Evolutionary conservation across 2,888 invertebrate genomes (phyloP).

Genomic region (Mesorhabditis spiculigera): DNA sequence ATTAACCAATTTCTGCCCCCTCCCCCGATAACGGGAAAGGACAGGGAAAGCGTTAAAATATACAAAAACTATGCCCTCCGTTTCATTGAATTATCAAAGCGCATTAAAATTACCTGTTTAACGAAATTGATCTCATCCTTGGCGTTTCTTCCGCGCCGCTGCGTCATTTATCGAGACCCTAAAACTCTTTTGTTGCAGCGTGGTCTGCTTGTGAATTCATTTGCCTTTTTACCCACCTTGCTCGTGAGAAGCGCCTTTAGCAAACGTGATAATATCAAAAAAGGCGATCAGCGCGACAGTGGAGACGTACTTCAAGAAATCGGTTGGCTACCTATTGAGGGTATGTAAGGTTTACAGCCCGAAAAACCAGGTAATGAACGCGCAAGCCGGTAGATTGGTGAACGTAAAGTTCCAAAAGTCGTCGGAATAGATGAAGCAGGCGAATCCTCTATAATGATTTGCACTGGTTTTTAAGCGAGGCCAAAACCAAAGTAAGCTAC

Average conservation of each 20-base stretch:
- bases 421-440: constrained; percentile 20
- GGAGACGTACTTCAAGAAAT: constrained; percentile 30
- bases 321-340: constrained; percentile 19
- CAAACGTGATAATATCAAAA: constrained; percentile 27
- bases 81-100: too few relatives aligned
- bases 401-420: constrained; percentile 30
- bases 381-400: constrained; percentile 19
- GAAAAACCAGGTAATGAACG: constrained; percentile 23
- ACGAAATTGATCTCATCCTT: constrained; percentile 27
- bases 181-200: neutral
- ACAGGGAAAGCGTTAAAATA: too few relatives aligned
- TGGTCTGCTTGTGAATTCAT: neutral
- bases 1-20: too few relatives aligned
- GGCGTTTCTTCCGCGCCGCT: constrained; percentile 10
- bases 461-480: too few relatives aligned
- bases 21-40: too few relatives aligned
- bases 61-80: too few relatives aligned
- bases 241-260: constrained; percentile 21
- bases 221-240: neutral
- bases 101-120: constrained; percentile 17
- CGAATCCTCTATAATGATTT: constrained; percentile 22
- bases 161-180: neutral
- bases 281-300: constrained; percentile 26
- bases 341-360: neutral
- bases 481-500: too few relatives aligned